phyloP scores from a whole-genome alignment of 2,113 vertebrate species.

The Scomber japonicus region DNA sequence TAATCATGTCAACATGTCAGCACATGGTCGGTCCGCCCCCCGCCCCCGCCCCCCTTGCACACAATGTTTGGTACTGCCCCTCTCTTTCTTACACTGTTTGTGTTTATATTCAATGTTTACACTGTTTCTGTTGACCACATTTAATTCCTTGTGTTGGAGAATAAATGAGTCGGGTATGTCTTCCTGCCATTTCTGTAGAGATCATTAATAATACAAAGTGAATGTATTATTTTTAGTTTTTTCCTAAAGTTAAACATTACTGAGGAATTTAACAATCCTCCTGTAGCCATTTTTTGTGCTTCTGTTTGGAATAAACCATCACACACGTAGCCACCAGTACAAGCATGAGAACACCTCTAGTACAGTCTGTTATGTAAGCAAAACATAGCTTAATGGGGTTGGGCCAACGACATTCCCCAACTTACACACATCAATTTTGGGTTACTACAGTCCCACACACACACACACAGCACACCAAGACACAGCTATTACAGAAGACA shows the following conservation, averaged over 20 bases:
- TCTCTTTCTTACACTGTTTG: too few relatives aligned
- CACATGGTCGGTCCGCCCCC: too few relatives aligned
- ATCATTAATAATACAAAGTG: background rate
- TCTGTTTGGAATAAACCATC: background rate
- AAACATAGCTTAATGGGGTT: slow-evolving; percentile 69
- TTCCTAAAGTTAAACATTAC: slow-evolving; percentile 47
- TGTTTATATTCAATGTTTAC: too few relatives aligned
- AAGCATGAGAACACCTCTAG: background rate
- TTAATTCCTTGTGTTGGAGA: too few relatives aligned
- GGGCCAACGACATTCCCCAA: slow-evolving; percentile 58
- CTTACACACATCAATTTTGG: slow-evolving; percentile 25
- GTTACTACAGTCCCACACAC: background rate
- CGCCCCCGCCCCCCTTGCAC: too few relatives aligned
- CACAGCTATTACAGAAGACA: background rate
- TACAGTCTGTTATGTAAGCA: slow-evolving; percentile 58
- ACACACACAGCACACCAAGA: background rate
- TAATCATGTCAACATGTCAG: too few relatives aligned
- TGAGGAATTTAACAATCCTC: slow-evolving; percentile 16
- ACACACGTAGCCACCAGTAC: background rate
- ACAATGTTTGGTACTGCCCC: too few relatives aligned
- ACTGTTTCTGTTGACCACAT: too few relatives aligned
- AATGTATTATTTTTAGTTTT: background rate
- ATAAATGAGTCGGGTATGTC: too few relatives aligned
- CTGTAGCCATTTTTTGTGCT: background rate
- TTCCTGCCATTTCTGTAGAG: background rate